Evolutionary conservation across 2,113 vertebrate genomes (phyloP).

Genomic region (Eretmochelys imbricata): DNA sequence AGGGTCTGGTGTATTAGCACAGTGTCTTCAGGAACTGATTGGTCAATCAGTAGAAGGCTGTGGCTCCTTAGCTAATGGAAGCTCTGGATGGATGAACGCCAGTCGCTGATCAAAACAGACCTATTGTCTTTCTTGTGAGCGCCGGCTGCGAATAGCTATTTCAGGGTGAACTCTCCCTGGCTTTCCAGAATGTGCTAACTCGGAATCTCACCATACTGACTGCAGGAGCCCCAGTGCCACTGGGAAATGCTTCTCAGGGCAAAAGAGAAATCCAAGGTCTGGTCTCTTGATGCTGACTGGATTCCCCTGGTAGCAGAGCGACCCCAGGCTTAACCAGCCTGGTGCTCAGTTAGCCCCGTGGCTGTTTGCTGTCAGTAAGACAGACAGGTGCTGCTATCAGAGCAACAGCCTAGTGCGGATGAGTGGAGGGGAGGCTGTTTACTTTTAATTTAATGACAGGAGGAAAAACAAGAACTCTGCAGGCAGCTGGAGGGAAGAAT

Average conservation of each 20-base stretch:
- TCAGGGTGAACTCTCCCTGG: neutral
- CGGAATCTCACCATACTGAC: conserved; percentile 2
- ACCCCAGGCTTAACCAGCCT: neutral
- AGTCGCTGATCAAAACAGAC: neutral
- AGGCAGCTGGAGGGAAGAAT: neutral
- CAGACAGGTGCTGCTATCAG: neutral
- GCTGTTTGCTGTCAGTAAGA: conserved; percentile 10
- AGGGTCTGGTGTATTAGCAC: rapidly evolving
- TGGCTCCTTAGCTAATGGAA: neutral
- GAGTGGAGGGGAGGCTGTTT: neutral
- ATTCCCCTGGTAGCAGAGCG: neutral
- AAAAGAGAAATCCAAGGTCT: neutral
- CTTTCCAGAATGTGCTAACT: conserved; percentile 43
- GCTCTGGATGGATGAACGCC: neutral
- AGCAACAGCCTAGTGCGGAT: rapidly evolving
- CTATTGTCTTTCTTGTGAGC: neutral
- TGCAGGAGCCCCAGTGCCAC: conserved; percentile 9
- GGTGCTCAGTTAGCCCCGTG: neutral
- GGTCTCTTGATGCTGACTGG: conserved; percentile 14
- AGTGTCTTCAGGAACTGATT: neutral
- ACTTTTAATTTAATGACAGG: neutral
- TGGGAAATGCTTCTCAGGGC: neutral
- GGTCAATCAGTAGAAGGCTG: neutral
- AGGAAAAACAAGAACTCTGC: neutral
- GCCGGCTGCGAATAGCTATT: conserved; percentile 32